A percentile compares a stretch with the other conserved stretches of the same genome.
Conservation (phyloP, 2,888 invertebrate genomes). For the Melinaea menophilus region DNA sequence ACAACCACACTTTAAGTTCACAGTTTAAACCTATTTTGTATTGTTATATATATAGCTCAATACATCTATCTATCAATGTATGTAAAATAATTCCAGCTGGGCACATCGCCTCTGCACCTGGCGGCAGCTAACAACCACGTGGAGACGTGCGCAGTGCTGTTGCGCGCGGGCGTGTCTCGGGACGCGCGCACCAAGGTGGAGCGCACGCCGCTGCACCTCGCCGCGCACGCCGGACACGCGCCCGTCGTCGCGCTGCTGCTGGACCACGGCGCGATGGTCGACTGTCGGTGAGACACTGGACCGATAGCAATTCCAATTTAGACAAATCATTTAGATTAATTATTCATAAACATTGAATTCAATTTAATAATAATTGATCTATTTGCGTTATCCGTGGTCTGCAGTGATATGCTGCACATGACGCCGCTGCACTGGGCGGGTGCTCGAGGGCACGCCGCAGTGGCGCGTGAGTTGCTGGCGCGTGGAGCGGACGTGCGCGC, state of each 20-base stretch:
- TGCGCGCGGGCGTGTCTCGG: slow-evolving; percentile 90
- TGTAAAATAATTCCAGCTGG: slow-evolving; percentile 77
- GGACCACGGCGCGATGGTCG: slow-evolving; percentile 50
- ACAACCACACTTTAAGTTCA: not conserved
- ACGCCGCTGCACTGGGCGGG: slow-evolving; percentile 97
- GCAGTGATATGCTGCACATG: slow-evolving; percentile 74
- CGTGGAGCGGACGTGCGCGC: slow-evolving; percentile 84
- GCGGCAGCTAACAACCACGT: slow-evolving; percentile 87
- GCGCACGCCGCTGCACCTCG: slow-evolving; percentile 93
- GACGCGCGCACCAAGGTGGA: slow-evolving; percentile 96
- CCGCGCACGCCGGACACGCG: slow-evolving; percentile 89
- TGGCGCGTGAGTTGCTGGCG: slow-evolving; percentile 82
- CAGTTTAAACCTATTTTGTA: not conserved
- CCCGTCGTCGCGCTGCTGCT: slow-evolving; percentile 85
- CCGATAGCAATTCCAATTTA: not conserved
- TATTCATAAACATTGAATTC: not conserved
- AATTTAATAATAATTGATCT: too few species aligned
- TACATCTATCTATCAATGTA: not conserved
- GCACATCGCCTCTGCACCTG: slow-evolving; percentile 92
- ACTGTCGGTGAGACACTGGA: slow-evolving; percentile 36
- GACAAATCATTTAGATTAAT: not conserved
- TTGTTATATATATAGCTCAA: not conserved
- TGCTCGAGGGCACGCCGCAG: slow-evolving; percentile 83
- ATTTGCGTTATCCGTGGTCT: not conserved
- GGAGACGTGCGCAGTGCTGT: slow-evolving; percentile 87